phyloP scores from a whole-genome alignment of 2,797 vertebrate genomes.

The Acanthurus lineatus region DNA sequence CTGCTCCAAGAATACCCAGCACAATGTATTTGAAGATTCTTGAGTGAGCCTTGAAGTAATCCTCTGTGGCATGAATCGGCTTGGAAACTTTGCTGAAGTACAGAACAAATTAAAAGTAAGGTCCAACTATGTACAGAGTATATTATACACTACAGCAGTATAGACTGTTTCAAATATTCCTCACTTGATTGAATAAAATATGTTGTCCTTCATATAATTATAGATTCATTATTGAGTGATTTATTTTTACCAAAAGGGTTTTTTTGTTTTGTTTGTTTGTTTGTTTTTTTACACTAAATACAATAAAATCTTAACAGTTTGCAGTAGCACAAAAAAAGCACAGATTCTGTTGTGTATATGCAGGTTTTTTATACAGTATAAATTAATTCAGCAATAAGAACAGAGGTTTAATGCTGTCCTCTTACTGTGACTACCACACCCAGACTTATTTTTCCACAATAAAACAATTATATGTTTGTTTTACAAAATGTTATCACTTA shows the following conservation, averaged over 20 bases:
- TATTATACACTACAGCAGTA: not conserved
- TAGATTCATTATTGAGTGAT: not conserved
- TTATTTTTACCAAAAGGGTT: not conserved
- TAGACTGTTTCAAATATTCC: not conserved
- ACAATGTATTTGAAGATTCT: constrained; percentile 78
- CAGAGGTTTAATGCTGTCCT: not conserved
- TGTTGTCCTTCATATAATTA: not conserved
- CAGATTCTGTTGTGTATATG: not conserved
- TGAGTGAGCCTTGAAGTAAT: constrained; percentile 83
- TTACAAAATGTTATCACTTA: constrained; percentile 5
- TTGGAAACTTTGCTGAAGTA: constrained; percentile 83
- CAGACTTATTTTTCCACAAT: not conserved
- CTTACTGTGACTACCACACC: not conserved
- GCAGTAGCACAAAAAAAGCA: not conserved
- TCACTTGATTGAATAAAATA: not conserved
- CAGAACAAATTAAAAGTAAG: constrained; percentile 45
- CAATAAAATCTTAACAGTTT: constrained; percentile 5
- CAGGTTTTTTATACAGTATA: not conserved
- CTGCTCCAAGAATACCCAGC: constrained; percentile 87
- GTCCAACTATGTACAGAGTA: constrained; percentile 2
- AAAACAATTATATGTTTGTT: constrained; percentile 3
- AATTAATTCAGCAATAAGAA: not conserved
- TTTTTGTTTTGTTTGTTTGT: too few species aligned
- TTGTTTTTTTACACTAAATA: not conserved
- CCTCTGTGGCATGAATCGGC: constrained; percentile 76